Base-by-base conservation (phyloP, 1,140 invertebrate genomes). In the Atta cephalotes region DNA sequence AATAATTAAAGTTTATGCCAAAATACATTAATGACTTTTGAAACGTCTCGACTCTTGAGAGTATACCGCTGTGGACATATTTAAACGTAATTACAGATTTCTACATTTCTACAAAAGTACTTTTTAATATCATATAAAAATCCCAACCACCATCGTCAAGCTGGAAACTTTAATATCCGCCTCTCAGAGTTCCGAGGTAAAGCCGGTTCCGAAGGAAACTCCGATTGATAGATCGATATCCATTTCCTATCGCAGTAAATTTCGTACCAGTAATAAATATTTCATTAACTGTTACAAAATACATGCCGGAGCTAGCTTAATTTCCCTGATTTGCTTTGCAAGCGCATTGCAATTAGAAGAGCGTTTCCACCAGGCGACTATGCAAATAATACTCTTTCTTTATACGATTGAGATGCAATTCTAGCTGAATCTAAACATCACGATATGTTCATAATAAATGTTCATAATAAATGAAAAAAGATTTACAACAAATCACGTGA, bases 51-150 rank as follows among this genome's bases (percentile, higher is more conserved):
- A 39, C 49, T 53, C 53, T 14, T 71, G 49, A 76, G 25, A 81
- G 35, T 35, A 21, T 35, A 6, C 51, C 39, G 28, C 21, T 9
- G n/a, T 51, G 74, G 45, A 76, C 16, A 58, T 28, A 84, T 74
- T 49, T 51, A 62, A 74, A 84, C 31, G 49, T 84, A 84, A 84
- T 84, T 76, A 84, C 70, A 28, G 53, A 81, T 58, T 68, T 25
- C 5, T 51, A 28, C 53, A 81, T 84, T 76, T 62, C 58, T 51
- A 39, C 3, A 76, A 74, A 71, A 74, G 58, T 51, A 76, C 56
- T 84, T 51, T 62, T 74, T 76, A 84, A 74, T 72, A 74, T 62
- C 18, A 76, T 74, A 76, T 63, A 84, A 84, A 84, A 76, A 84
- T 62, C 49, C 25, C 79, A n/a, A 72, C 25, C 39, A 10, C 28